Percentiles rank a stretch among this genome's conserved stretches.
Conservation (phyloP, 2,113 vertebrate genomes). For the Perca fluviatilis region DNA sequence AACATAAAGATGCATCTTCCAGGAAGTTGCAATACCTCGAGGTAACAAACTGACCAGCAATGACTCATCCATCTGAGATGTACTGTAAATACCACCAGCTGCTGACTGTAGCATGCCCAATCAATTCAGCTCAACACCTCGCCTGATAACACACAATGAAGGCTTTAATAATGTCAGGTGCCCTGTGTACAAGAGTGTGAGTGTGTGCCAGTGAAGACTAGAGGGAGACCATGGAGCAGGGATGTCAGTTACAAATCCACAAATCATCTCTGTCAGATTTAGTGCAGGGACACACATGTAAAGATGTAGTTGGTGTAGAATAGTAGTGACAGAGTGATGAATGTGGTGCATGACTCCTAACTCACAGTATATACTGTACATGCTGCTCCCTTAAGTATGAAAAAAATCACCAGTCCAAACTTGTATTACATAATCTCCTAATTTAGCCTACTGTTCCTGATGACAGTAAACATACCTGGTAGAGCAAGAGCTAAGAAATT, state of each 20-base stretch:
- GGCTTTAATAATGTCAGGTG: slow-evolving; percentile 5
- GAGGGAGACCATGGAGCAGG: neutral
- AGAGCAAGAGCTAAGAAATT: neutral
- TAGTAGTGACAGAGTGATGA: neutral
- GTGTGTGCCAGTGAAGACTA: neutral
- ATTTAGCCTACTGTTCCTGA: neutral
- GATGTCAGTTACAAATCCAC: neutral
- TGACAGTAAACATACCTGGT: neutral
- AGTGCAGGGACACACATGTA: neutral
- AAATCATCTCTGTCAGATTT: neutral
- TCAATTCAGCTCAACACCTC: slow-evolving; percentile 7
- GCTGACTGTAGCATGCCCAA: slow-evolving; percentile 8
- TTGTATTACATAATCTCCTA: neutral
- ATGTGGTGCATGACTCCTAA: neutral
- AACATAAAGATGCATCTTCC: neutral
- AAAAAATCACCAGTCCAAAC: neutral
- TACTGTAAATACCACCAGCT: neutral
- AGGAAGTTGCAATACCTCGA: neutral
- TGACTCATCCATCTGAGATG: slow-evolving; percentile 20
- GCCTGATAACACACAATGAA: slow-evolving; percentile 20
- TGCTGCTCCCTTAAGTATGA: neutral
- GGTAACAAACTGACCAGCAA: neutral
- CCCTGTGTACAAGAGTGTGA: neutral
- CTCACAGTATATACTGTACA: neutral
- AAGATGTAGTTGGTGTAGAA: neutral